Percentiles rank a stretch among this genome's conserved stretches.
Evolutionary conservation across 2,113 vertebrate genomes (phyloP).

Genomic region (Nothobranchius furzeri): DNA sequence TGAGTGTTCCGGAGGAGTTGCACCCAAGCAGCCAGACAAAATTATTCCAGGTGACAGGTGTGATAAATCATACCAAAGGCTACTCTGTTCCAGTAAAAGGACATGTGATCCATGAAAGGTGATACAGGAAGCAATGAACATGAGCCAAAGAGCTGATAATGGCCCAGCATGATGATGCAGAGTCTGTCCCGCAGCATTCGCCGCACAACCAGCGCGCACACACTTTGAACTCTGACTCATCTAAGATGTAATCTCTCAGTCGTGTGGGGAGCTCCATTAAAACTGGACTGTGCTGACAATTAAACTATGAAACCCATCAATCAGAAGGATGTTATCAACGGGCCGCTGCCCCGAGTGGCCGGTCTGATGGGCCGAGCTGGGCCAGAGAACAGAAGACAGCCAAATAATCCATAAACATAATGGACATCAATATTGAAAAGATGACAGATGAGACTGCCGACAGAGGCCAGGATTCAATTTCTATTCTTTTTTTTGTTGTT

Average conservation of each 20-base stretch:
- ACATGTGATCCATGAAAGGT: slow-evolving; percentile 67
- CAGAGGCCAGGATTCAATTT: slow-evolving; percentile 71
- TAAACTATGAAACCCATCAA: slow-evolving; percentile 67
- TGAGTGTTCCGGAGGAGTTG: neutral
- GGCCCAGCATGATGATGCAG: slow-evolving; percentile 51
- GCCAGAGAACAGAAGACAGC: slow-evolving; percentile 55
- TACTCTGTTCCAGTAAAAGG: slow-evolving; percentile 62
- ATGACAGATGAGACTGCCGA: slow-evolving; percentile 73
- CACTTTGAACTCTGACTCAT: slow-evolving; percentile 45
- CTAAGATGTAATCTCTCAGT: slow-evolving; percentile 42
- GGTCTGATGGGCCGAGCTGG: slow-evolving; percentile 49
- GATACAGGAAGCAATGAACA: slow-evolving; percentile 70
- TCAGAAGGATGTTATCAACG: slow-evolving; percentile 67
- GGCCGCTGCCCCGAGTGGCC: slow-evolving; percentile 60
- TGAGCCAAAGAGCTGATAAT: slow-evolving; percentile 60
- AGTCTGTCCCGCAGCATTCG: slow-evolving; percentile 29
- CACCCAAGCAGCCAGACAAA: slow-evolving; percentile 34
- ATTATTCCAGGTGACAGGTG: slow-evolving; percentile 50
- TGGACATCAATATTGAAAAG: slow-evolving; percentile 74
- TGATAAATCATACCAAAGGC: slow-evolving; percentile 45
- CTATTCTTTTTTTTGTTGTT: slow-evolving; percentile 44
- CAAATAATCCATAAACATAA: slow-evolving; percentile 73
- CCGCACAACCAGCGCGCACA: slow-evolving; percentile 3
- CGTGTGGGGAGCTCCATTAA: slow-evolving; percentile 49
- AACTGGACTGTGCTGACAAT: slow-evolving; percentile 61